Base-by-base conservation (phyloP, 2,888 invertebrate genomes). In the Hetaerina titia region DNA sequence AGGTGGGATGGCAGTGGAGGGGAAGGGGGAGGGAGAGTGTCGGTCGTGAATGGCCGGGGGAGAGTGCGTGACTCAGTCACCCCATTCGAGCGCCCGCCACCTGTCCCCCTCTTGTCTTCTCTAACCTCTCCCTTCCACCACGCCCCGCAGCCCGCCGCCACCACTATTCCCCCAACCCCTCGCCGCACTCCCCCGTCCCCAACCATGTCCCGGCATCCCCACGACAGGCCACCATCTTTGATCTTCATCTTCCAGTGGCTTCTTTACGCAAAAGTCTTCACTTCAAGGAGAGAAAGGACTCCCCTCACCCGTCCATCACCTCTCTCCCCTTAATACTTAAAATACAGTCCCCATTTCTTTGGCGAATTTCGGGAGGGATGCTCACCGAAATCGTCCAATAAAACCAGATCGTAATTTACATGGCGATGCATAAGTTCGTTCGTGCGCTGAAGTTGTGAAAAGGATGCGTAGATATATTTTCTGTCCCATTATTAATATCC, bases 81-180 rank as follows among this genome's bases (percentile, higher is more conserved):
- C 90, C 63, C 64, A 31, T 90, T 90, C 63, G 90, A 64, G 45
- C 31, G 90, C 64, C 90, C 31, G 90, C 64, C 90, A 90, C 90
- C 90, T 90, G 90, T 90, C 90, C 64, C 64, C 60, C 22, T n/a
- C 63, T 45, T 31, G 17, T 25, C 31, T 63, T 31, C 90, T 25
- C 64, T 64, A 63, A 19, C 31, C 63, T 8, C 13, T n/a, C 64
- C 69, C 22, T 69, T 45, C 45, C 45, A 1, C 17, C n/a, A 9
- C 45, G 45, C 1, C 45, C 69, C 22, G 22, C 69, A 7, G 9
- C 69, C 45, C 88, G 17, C 90, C 56, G 69, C 92, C 45, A 25
- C 58, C 90, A 11, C 90, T 1, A 1, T 2, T 25, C 19, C 13
- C 60, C 63, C 9, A 57, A n/a, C 22, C 11, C 19, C 58, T 19